Evolutionary conservation across 2,888 invertebrate genomes (phyloP), one percentile per base, ranked within the genome.

Genomic region (Leptinotarsa juncta): DNA sequence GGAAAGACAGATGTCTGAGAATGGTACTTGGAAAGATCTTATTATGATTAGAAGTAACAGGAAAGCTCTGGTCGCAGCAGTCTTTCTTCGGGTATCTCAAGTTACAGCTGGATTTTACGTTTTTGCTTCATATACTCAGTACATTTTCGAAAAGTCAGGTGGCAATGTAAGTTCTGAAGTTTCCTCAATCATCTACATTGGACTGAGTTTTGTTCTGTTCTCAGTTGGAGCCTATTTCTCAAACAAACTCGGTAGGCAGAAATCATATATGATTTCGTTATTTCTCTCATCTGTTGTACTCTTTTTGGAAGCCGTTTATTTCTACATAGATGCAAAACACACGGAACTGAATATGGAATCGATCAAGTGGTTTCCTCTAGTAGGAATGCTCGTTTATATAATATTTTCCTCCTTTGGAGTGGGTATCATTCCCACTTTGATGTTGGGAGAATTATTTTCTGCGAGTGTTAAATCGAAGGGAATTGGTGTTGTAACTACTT

Each of bases 381-480:
- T 76, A n/a, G 84, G 84, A n/a, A 81, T 86, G 82, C 72, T 85
- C 1, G 4, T 78, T 1, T 86, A 79, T 73, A 78, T 84, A 3
- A 14, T 82, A 14, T 71, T 79, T 3, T 83, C 60, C 76, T 81
- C 83, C 7, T 76, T 79, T 15, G 85, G 84, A 23, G 65, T 84
- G 20, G 83, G 83, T 15, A 77, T 83, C 7, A 81, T 84, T 10
- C 84, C 85, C 14, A 83, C 82, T 7, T 72, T 85, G 49, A 82
- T 85, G 80, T 67, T 83, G n/a, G 83, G 84, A 4, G 85, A 85
- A 77, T 72, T 85, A 23, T 85, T 85, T 72, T 83, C 85, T 5
- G 81, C 83, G 1, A 84, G 82, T 71, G 81, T 85, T 12, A 85
- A 84, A 75, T 76, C 80, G 0, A 83, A 84, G 76, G 85, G 81